These are phyloP conservation scores for Syngnathoides biaculeatus DNA, from an alignment of 2,113 vertebrate species.

Conservation along the genomic window DNA sequence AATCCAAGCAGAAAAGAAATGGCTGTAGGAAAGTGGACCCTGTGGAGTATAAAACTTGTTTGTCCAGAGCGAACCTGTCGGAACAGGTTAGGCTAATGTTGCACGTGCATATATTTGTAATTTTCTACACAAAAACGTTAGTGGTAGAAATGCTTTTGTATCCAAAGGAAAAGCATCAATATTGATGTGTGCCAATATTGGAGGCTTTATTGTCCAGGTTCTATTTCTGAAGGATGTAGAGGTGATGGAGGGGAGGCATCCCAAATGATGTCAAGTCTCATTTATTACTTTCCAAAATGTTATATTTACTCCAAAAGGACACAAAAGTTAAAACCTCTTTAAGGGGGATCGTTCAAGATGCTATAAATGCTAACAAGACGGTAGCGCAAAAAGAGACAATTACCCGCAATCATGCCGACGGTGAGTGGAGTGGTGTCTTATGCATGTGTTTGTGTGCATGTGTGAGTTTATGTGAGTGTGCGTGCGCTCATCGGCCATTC, in stretches of 20 bases:
- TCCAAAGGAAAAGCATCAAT: no score
- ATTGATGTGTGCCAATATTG: no score
- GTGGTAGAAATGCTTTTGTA: no score
- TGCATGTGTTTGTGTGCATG: constrained; percentile 64
- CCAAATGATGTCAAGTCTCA: constrained; percentile 16
- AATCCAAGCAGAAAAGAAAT: no score
- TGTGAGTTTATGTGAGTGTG: constrained; percentile 37
- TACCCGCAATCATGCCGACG: constrained; percentile 70
- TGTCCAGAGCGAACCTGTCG: no score
- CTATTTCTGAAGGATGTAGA: constrained; percentile 35
- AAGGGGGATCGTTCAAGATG: constrained; percentile 62
- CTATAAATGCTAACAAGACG: constrained; percentile 68
- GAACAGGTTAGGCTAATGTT: no score
- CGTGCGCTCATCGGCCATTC: constrained; percentile 30
- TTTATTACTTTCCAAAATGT: constrained; percentile 61
- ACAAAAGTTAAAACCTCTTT: constrained; percentile 60
- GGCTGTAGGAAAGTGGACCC: no score
- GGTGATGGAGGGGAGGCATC: not conserved
- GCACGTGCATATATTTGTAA: no score
- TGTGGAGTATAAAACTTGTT: no score
- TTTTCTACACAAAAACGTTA: no score
- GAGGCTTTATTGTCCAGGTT: constrained; percentile 26
- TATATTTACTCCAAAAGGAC: constrained; percentile 64
- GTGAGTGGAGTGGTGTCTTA: constrained; percentile 63
- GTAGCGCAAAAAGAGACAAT: constrained; percentile 65